Evolutionary conservation across 2,888 invertebrate genomes (phyloP).

Genomic region (Drosophila prolongata): DNA sequence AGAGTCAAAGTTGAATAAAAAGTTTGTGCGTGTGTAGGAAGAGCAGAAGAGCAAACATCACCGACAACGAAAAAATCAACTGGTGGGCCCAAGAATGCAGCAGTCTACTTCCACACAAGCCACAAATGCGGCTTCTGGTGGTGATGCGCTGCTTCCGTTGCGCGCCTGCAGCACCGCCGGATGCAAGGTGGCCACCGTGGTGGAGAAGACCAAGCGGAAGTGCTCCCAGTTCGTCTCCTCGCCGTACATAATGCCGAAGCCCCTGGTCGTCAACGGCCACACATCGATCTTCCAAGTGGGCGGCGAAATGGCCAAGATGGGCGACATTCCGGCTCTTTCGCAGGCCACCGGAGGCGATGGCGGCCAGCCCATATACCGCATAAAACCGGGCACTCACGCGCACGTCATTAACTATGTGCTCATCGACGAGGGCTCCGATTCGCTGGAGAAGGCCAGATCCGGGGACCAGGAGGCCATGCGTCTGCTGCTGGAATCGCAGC

Average conservation of each 20-base stretch:
- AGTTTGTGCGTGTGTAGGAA: background rate
- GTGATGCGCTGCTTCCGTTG: slow-evolving; percentile 32
- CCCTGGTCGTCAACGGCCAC: slow-evolving; percentile 81
- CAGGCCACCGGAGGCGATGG: slow-evolving; percentile 17
- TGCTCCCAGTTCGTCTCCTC: slow-evolving; percentile 78
- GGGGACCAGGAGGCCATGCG: slow-evolving; percentile 81
- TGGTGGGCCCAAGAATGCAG: background rate
- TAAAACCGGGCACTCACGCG: slow-evolving; percentile 83
- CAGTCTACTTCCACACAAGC: background rate
- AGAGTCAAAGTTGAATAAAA: background rate
- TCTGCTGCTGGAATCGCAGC: slow-evolving; percentile 79
- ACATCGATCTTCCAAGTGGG: slow-evolving; percentile 83
- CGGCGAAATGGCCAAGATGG: slow-evolving; percentile 72
- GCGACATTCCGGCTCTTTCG: slow-evolving; percentile 72
- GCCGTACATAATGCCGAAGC: slow-evolving; percentile 76
- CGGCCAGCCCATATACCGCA: slow-evolving; percentile 75
- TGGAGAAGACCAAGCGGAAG: slow-evolving; percentile 78
- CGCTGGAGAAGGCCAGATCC: slow-evolving; percentile 79
- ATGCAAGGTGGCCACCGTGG: slow-evolving; percentile 65
- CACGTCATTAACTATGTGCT: slow-evolving; percentile 83
- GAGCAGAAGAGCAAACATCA: background rate
- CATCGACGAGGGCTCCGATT: slow-evolving; percentile 77
- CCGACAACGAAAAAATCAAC: no score
- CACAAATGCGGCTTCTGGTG: slow-evolving; percentile 9
- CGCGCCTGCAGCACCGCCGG: slow-evolving; percentile 55